These are phyloP conservation scores for Lasioglossum morio DNA, from an alignment of 2,888 invertebrate species.

Conservation along the genomic window DNA sequence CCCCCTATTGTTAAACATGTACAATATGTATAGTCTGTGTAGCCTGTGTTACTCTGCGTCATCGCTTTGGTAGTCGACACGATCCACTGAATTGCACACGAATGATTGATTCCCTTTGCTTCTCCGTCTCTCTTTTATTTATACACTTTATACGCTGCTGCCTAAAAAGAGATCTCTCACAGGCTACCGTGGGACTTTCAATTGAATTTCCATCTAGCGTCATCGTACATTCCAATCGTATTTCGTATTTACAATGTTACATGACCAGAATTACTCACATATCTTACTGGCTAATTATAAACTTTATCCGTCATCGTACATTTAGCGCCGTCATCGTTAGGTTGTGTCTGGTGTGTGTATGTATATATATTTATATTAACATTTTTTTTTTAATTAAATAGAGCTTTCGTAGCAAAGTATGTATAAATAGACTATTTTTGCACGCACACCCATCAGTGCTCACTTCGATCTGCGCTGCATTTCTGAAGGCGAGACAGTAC, in stretches of 20 bases:
- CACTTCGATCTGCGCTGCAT: slow-evolving; percentile 67
- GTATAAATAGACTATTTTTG: slow-evolving; percentile 81
- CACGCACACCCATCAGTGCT: slow-evolving; percentile 68
- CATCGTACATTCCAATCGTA: slow-evolving; percentile 53
- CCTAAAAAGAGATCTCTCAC: slow-evolving; percentile 55
- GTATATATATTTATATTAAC: slow-evolving; percentile 45
- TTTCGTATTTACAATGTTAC: slow-evolving; percentile 71
- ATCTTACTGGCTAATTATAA: slow-evolving; percentile 78
- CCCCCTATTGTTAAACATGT: slow-evolving; percentile 60
- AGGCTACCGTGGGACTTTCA: slow-evolving; percentile 54
- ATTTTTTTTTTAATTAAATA: slow-evolving; percentile 79
- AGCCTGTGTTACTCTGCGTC: slow-evolving; percentile 56
- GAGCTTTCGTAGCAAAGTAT: slow-evolving; percentile 79
- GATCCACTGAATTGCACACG: slow-evolving; percentile 38
- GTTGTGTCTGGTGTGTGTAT: slow-evolving; percentile 62
- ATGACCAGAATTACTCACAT: slow-evolving; percentile 83
- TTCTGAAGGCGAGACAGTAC: slow-evolving; percentile 62
- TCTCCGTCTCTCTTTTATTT: slow-evolving; percentile 20
- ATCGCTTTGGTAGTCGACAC: slow-evolving; percentile 40
- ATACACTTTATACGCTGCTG: slow-evolving; percentile 57
- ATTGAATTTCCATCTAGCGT: slow-evolving; percentile 47
- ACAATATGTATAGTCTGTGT: slow-evolving; percentile 72
- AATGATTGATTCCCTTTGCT: slow-evolving; percentile 29
- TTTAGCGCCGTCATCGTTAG: slow-evolving; percentile 77
- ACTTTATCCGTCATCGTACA: slow-evolving; percentile 73